Percentiles rank a stretch among this genome's conserved stretches.
These are phyloP conservation scores for Gymnobelideus leadbeateri DNA, from an alignment of 2,113 vertebrate species.

Conservation along the genomic window DNA sequence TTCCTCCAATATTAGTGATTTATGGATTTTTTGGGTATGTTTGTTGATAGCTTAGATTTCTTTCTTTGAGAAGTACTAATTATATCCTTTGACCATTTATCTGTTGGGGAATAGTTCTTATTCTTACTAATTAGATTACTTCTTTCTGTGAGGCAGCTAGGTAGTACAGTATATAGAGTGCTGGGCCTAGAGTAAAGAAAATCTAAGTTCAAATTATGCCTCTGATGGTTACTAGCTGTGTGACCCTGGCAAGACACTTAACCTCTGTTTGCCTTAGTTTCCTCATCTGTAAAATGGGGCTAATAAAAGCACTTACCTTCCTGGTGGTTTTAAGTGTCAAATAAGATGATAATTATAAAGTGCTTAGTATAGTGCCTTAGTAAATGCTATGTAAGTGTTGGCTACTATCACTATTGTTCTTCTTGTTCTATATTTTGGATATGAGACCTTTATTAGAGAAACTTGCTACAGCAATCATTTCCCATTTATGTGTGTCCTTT, in stretches of 20 bases:
- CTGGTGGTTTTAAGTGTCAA: too few relatives aligned
- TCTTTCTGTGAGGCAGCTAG: neutral
- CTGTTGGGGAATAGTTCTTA: neutral
- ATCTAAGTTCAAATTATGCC: neutral
- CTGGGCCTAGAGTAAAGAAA: neutral
- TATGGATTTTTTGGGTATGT: neutral
- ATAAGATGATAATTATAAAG: too few relatives aligned
- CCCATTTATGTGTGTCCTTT: too few relatives aligned
- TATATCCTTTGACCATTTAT: neutral
- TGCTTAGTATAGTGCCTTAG: too few relatives aligned
- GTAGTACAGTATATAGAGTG: neutral
- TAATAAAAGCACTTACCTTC: too few relatives aligned
- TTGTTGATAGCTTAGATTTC: neutral
- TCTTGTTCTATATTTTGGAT: too few relatives aligned
- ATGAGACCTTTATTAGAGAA: too few relatives aligned
- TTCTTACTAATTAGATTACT: neutral
- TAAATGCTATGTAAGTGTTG: too few relatives aligned
- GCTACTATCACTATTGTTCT: too few relatives aligned
- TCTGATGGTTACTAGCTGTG: too few relatives aligned
- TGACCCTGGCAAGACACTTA: neutral
- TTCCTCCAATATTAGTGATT: neutral
- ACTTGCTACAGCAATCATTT: too few relatives aligned
- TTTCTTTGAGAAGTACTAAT: neutral
- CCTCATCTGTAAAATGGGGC: too few relatives aligned
- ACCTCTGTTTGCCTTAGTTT: neutral